These are phyloP conservation scores for Siniperca chuatsi DNA, from an alignment of 2,113 vertebrate genomes.

Conservation along the genomic window DNA sequence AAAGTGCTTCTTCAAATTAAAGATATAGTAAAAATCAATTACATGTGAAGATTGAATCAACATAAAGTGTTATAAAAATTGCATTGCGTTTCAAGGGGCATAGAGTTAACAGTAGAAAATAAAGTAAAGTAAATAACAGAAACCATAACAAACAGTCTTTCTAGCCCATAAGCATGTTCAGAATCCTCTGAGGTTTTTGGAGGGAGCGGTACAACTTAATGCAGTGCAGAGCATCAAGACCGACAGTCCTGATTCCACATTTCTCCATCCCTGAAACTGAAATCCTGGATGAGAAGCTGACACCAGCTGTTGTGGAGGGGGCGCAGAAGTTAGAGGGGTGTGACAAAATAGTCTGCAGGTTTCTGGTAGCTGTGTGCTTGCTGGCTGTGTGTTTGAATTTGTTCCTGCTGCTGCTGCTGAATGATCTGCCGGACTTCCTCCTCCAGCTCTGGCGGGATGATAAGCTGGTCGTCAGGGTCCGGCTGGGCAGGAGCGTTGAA, in stretches of 20 bases:
- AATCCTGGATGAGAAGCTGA: neutral
- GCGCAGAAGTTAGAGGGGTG: constrained; percentile 87
- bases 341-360: constrained; percentile 91
- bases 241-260: neutral
- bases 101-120: constrained; percentile 75
- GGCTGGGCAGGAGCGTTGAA: constrained; percentile 95
- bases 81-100: constrained; percentile 66
- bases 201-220: constrained; percentile 9
- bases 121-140: constrained; percentile 51
- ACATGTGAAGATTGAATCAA: constrained; percentile 63
- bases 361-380: constrained; percentile 82
- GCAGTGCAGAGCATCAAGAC: neutral
- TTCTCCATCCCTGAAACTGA: constrained; percentile 10
- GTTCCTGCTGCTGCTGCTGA: constrained; percentile 88
- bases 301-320: neutral
- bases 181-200: constrained; percentile 83
- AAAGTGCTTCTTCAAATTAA: constrained; percentile 85
- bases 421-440: constrained; percentile 98
- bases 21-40: constrained; percentile 86
- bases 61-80: constrained; percentile 72
- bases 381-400: constrained; percentile 76
- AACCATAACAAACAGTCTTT: constrained; percentile 38
- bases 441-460: constrained; percentile 97
- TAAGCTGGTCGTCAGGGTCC: constrained; percentile 96
- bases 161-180: constrained; percentile 73